Evolutionary conservation across 2,888 invertebrate species (phyloP).

Genomic region (Oligia fasciuncula): DNA sequence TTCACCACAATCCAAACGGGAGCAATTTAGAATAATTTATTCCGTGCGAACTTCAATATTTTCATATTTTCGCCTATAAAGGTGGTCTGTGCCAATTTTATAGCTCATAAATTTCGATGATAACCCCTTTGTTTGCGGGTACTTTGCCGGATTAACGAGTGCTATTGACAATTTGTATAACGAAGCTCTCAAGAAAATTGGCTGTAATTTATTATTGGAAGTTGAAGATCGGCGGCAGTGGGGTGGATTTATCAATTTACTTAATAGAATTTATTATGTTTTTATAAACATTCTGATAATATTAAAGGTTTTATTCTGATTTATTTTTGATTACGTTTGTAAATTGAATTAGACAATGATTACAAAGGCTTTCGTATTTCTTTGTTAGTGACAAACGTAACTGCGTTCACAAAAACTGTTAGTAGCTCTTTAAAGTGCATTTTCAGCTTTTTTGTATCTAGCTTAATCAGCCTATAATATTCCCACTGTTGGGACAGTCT

Average conservation of each 20-base stretch:
- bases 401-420: neutral
- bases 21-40: constrained; percentile 78
- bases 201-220: constrained; percentile 68
- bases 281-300: constrained; percentile 31
- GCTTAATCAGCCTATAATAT: neutral
- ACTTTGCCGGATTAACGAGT: constrained; percentile 72
- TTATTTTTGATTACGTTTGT: constrained; percentile 7
- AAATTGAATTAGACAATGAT: constrained; percentile 7
- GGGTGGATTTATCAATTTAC: constrained; percentile 62
- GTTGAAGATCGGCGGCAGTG: constrained; percentile 55
- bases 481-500: neutral
- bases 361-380: neutral
- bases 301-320: constrained; percentile 6
- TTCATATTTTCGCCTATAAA: constrained; percentile 75
- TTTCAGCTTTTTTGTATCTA: neutral
- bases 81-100: constrained; percentile 75
- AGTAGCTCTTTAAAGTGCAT: neutral
- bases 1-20: constrained; percentile 75
- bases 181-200: constrained; percentile 74
- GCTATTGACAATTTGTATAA: constrained; percentile 73
- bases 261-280: constrained; percentile 56
- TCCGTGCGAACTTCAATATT: constrained; percentile 72
- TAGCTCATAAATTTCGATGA: constrained; percentile 78
- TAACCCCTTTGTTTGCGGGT: constrained; percentile 77
- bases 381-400: neutral